Evolutionary conservation across 2,888 invertebrate species (phyloP).

Genomic region (Thysanoteuthis rhombus): DNA sequence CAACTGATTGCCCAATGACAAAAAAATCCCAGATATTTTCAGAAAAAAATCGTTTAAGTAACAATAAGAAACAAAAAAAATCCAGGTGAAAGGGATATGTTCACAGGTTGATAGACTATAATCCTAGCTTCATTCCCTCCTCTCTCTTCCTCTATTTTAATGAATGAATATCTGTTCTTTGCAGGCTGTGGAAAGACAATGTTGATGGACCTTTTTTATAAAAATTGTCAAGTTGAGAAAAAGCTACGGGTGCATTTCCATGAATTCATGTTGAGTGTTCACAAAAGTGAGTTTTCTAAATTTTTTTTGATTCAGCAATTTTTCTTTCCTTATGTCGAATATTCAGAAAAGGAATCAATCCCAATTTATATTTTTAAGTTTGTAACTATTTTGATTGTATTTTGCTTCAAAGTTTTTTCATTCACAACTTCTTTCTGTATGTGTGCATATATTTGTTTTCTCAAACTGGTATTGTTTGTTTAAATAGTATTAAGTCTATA

Average conservation of each 20-base stretch:
- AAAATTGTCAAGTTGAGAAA: slow-evolving; percentile 73
- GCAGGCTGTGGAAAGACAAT: slow-evolving; percentile 87
- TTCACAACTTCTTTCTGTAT: not conserved
- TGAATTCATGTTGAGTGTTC: slow-evolving; percentile 96
- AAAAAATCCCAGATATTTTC: too few relatives aligned
- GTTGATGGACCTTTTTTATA: slow-evolving; percentile 97
- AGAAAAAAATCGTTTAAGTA: too few relatives aligned
- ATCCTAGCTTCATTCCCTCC: too few relatives aligned
- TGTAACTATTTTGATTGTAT: not conserved
- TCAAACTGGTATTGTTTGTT: too few relatives aligned
- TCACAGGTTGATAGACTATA: too few relatives aligned
- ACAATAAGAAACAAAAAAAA: too few relatives aligned
- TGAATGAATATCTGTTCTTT: not conserved
- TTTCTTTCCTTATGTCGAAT: not conserved
- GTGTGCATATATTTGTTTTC: not conserved
- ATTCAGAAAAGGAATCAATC: not conserved
- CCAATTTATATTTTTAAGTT: not conserved
- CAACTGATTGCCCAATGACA: too few relatives aligned
- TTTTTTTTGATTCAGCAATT: not conserved
- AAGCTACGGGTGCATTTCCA: slow-evolving; percentile 90
- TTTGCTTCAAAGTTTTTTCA: not conserved
- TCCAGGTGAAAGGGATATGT: too few relatives aligned
- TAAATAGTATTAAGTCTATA: too few relatives aligned
- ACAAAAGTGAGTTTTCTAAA: slow-evolving; percentile 71
- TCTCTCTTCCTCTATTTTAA: not conserved